These are phyloP conservation scores for Thamnaconus septentrionalis DNA, from an alignment of 2,113 vertebrate species.

Conservation along the genomic window DNA sequence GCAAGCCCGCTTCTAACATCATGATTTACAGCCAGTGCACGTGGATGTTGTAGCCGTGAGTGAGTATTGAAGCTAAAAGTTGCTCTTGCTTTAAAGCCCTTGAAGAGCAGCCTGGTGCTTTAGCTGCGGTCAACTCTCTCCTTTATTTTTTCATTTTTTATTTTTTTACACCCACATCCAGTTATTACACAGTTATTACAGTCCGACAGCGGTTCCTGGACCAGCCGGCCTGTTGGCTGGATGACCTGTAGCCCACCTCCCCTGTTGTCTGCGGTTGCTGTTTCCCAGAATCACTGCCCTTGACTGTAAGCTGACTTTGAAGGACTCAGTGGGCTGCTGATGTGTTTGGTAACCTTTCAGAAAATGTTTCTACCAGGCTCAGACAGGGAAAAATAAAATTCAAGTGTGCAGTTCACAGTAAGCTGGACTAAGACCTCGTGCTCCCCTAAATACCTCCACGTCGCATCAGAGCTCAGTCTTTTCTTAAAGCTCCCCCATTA, in stretches of 20 bases:
- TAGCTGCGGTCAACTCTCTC: no score
- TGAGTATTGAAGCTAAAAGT: constrained; percentile 13
- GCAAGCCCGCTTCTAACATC: constrained; percentile 3
- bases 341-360: constrained; percentile 17
- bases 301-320: constrained; percentile 64
- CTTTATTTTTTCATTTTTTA: no score
- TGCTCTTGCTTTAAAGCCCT: constrained; percentile 10
- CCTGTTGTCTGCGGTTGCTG: constrained; percentile 29
- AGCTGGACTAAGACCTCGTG: not conserved
- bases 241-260: constrained; percentile 17
- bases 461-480: not conserved
- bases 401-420: not conserved
- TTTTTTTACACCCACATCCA: constrained; percentile 13
- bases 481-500: no score
- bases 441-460: not conserved
- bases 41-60: not conserved
- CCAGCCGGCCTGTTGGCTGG: constrained; percentile 12
- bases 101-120: constrained; percentile 11
- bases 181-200: constrained; percentile 12
- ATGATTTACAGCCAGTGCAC: constrained; percentile 19
- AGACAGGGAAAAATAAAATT: not conserved
- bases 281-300: constrained; percentile 31
- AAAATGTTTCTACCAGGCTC: constrained; percentile 1
- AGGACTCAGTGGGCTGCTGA: constrained; percentile 26
- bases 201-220: constrained; percentile 11